A percentile compares a stretch with the other conserved stretches of the same genome.
phyloP scores from a whole-genome alignment of 2,113 vertebrate species.

The Cochlearius cochlearius region DNA sequence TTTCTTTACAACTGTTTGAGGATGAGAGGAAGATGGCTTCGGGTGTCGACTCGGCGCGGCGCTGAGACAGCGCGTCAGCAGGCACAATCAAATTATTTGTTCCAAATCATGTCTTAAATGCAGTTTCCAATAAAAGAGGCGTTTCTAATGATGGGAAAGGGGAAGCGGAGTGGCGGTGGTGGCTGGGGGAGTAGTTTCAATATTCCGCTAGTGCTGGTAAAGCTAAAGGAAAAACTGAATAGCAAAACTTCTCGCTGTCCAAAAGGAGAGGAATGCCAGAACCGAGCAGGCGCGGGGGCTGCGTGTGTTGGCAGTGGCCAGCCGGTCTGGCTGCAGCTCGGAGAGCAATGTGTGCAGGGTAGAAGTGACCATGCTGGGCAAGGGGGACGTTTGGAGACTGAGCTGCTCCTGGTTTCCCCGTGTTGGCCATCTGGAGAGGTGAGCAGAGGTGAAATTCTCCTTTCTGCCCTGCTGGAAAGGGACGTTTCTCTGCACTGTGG shows the following conservation, averaged over 20 bases:
- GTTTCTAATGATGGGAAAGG: not conserved
- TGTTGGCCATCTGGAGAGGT: not conserved
- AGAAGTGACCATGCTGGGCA: not conserved
- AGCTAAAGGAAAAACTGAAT: not conserved
- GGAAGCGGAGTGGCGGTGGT: not conserved
- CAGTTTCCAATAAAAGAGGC: not conserved
- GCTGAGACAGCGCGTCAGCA: not conserved
- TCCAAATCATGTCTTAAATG: not conserved
- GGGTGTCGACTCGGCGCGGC: not conserved
- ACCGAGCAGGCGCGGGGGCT: accelerated
- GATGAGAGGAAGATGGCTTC: not conserved
- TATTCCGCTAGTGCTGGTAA: not conserved
- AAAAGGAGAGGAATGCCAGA: not conserved
- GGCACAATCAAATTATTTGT: not conserved
- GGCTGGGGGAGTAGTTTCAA: not conserved
- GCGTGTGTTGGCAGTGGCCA: not conserved
- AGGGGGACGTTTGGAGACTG: not conserved
- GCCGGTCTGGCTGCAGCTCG: not conserved
- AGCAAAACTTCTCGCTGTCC: not conserved
- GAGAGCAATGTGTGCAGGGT: not conserved
- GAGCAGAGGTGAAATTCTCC: not conserved
- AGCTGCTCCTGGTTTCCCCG: not conserved
- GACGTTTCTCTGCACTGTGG: accelerated
- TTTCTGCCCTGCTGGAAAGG: not conserved
- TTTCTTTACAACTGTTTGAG: not conserved